Base-by-base conservation (phyloP, 2,113 vertebrate genomes). In the Otis tarda region DNA sequence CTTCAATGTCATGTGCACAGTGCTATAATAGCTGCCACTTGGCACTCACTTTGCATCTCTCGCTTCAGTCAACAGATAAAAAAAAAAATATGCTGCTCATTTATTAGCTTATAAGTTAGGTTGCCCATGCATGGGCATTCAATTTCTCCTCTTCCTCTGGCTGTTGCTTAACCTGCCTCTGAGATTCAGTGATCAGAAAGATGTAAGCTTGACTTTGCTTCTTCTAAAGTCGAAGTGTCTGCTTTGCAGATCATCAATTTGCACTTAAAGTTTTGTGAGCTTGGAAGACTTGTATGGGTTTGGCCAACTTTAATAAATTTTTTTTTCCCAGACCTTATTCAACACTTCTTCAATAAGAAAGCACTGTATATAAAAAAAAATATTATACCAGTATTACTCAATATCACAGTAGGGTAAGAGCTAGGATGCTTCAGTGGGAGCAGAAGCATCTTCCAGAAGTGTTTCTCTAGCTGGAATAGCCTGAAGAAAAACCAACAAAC, bases 11-110 rank as follows among this genome's bases (percentile, higher is more conserved):
- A 55, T 67, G 25, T 59, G 41, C 64, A 92, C 83, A 83, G 19
- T 75, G 56, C n/a, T 95, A 15, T 96, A 94, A 93, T 89, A 93
- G 82, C 80, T 93, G 80, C 63, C 83, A 56, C 73, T 91, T 92
- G 85, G 70, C 67, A 83, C 70, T 91, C 37, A 53, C 77, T 92
- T 94, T 89, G 89, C 63, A 89, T 87, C 67, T 95, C 67, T 86
- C 87, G 85, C 77, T 87, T 81, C 87, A 92, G 74, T 77, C 59
- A 92, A 86, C 67, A 77, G 77, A 91, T 24, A 33, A 80, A 86
- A 47, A 86, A 47, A 31, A 73, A 91, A 67, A 90, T 49, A 69
- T 19, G 15, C 30, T 90, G 6, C 47, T 87, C 73, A 80, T 95
- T 93, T 96, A 86, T 83, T 61, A 82, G 14, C 60, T 80, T 93